Conservation (phyloP, 2,888 invertebrate species). For the Aethes cnicana region DNA sequence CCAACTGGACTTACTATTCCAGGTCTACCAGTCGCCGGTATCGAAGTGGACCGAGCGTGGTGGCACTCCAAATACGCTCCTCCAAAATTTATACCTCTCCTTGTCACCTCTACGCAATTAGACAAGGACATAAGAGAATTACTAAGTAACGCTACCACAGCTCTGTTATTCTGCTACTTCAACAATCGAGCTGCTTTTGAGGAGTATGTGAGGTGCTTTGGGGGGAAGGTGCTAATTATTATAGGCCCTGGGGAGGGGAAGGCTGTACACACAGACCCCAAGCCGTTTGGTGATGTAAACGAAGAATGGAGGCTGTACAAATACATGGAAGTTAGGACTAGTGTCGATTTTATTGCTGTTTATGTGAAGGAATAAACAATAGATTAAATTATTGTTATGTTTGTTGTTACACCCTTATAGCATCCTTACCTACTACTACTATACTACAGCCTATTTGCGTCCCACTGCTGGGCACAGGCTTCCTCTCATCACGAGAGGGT, state of each 20-base stretch:
- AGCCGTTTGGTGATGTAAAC: slow-evolving; percentile 84
- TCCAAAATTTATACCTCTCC: slow-evolving; percentile 86
- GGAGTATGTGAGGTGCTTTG: slow-evolving; percentile 84
- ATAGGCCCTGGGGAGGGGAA: slow-evolving; percentile 86
- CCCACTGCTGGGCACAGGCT: too few relatives aligned
- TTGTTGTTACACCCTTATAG: too few relatives aligned
- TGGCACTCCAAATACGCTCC: slow-evolving; percentile 90
- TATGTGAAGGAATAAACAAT: too few relatives aligned
- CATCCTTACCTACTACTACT: too few relatives aligned
- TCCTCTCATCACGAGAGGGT: too few relatives aligned
- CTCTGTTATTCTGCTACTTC: slow-evolving; percentile 91
- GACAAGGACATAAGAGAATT: slow-evolving; percentile 59
- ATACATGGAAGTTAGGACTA: slow-evolving; percentile 82
- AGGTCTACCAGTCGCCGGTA: slow-evolving; percentile 85
- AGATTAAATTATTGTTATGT: too few relatives aligned
- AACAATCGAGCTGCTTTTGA: slow-evolving; percentile 87
- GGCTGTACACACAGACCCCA: slow-evolving; percentile 87
- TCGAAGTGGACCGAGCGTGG: slow-evolving; percentile 91
- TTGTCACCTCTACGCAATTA: slow-evolving; percentile 71
- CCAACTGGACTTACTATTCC: slow-evolving; percentile 39
- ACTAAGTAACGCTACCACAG: slow-evolving; percentile 68
- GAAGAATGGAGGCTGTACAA: slow-evolving; percentile 82
- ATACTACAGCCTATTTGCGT: too few relatives aligned
- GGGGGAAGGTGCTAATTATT: slow-evolving; percentile 86
- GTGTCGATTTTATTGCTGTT: slow-evolving; percentile 85